Conservation (phyloP, 2,797 vertebrate genomes). For the Sebastes nivosus region DNA sequence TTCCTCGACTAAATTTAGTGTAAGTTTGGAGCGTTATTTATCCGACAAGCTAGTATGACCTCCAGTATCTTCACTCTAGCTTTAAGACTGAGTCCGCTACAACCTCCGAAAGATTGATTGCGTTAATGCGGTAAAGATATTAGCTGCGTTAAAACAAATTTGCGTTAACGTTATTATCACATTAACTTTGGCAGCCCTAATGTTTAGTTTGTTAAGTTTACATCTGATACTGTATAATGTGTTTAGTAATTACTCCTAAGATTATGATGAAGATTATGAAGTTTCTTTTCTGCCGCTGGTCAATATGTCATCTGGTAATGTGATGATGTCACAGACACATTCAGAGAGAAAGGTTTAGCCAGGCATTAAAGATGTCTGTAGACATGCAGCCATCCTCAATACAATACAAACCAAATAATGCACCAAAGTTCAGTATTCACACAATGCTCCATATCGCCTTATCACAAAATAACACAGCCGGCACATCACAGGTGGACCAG, state of each 20-base stretch:
- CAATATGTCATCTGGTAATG: background rate
- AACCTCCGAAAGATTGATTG: too few species aligned
- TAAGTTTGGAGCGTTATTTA: too few species aligned
- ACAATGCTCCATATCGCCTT: background rate
- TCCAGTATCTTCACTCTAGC: too few species aligned
- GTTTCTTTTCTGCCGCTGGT: background rate
- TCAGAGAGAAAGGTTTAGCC: slow-evolving; percentile 23
- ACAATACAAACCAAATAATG: background rate
- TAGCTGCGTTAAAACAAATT: too few species aligned
- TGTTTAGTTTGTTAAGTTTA: background rate
- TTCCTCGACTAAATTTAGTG: too few species aligned
- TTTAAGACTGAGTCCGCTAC: too few species aligned
- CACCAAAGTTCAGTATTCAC: background rate
- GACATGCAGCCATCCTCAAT: slow-evolving; percentile 26
- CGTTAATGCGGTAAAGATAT: too few species aligned
- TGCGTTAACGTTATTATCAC: too few species aligned
- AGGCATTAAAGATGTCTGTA: slow-evolving; percentile 60
- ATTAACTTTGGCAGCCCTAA: too few species aligned
- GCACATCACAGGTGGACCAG: background rate
- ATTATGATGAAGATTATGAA: background rate
- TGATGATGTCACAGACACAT: background rate
- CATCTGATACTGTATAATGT: background rate
- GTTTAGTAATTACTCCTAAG: background rate
- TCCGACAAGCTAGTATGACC: too few species aligned
- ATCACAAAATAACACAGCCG: slow-evolving; percentile 3